Conservation (phyloP, 2,797 vertebrate genomes). For the Melanogrammus aeglefinus region DNA sequence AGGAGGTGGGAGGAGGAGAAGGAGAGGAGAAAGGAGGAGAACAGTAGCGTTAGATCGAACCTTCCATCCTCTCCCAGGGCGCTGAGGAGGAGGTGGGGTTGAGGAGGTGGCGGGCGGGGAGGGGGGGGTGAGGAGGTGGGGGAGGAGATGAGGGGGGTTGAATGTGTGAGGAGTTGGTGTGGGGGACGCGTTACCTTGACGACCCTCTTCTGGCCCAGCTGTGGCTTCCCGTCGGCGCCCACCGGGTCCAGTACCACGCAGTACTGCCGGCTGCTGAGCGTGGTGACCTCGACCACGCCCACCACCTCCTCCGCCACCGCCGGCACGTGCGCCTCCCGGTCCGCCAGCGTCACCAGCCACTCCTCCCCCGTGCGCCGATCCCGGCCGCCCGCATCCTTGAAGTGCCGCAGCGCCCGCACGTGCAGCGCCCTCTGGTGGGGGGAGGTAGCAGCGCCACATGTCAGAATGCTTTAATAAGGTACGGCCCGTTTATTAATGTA, state of each 20-base stretch:
- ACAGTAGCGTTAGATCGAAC: neutral
- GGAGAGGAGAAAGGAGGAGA: no score
- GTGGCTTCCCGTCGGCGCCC: conserved; percentile 80
- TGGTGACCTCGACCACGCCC: conserved; percentile 81
- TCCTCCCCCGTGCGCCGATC: conserved; percentile 84
- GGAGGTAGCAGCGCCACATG: neutral
- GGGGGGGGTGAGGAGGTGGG: no score
- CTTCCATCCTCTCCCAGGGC: neutral
- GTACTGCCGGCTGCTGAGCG: conserved; percentile 82
- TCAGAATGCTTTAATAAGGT: no score
- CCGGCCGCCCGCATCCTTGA: conserved; percentile 70
- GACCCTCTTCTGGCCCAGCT: conserved; percentile 86
- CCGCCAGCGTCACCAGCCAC: conserved; percentile 83
- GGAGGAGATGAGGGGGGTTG: no score
- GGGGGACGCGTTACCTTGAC: conserved; percentile 77
- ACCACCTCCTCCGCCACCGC: conserved; percentile 86
- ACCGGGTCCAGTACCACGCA: conserved; percentile 85
- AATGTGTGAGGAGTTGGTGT: neutral
- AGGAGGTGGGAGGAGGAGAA: neutral
- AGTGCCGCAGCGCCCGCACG: conserved; percentile 79
- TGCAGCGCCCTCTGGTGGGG: conserved; percentile 81
- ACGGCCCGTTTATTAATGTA: no score
- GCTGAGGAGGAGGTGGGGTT: neutral
- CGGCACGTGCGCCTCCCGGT: conserved; percentile 84
- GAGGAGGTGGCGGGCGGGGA: neutral